These are phyloP conservation scores for Xiphophorus hellerii DNA, from an alignment of 2,113 vertebrate species.

Conservation along the genomic window DNA sequence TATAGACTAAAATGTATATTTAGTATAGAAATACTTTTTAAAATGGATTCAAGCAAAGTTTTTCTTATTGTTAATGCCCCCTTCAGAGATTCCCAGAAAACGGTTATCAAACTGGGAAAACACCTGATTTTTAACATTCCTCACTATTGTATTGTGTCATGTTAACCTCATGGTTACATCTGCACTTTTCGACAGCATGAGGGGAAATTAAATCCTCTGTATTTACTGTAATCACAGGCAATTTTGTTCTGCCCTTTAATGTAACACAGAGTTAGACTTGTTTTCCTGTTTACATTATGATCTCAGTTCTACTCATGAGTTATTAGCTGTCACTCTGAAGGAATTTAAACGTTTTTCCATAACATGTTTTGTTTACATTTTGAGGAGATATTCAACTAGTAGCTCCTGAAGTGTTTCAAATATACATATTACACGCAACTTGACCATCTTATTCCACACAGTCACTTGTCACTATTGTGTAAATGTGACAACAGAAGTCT, in stretches of 20 bases:
- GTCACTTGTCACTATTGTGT: not conserved
- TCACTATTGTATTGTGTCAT: not conserved
- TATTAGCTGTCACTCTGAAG: not conserved
- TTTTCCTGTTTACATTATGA: not conserved
- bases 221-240: constrained; percentile 2
- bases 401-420: not conserved
- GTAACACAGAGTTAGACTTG: not conserved
- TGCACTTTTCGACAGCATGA: not conserved
- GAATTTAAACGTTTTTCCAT: not conserved
- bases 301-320: not conserved
- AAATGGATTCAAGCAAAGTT: not conserved
- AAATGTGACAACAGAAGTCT: too few species aligned
- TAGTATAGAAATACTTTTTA: not conserved
- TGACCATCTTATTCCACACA: not conserved
- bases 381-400: not conserved
- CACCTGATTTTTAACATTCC: constrained; percentile 7
- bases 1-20: not conserved
- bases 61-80: constrained; percentile 2
- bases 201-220: not conserved
- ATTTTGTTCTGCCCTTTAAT: not conserved
- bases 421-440: not conserved
- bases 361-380: not conserved
- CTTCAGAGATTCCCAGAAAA: not conserved
- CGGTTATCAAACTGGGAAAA: constrained; percentile 25
- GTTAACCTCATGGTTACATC: not conserved